Evolutionary conservation across 2,797 vertebrate genomes (phyloP).

Genomic region (Catamblyrhynchus diadema): DNA sequence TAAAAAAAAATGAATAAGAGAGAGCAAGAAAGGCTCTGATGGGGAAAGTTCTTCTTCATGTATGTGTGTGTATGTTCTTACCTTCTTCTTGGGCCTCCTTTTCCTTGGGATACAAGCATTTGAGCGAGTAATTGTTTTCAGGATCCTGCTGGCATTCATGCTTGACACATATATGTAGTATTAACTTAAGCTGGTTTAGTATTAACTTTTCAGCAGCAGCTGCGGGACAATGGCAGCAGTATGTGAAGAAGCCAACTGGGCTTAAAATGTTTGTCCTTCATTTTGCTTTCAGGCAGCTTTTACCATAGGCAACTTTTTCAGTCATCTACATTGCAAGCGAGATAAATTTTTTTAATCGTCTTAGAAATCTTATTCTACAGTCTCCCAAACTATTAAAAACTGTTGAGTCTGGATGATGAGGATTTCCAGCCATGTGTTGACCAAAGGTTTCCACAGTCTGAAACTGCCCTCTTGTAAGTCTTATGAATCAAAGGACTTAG

Average conservation of each 20-base stretch:
- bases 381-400: neutral
- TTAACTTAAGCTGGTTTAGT: neutral
- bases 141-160: neutral
- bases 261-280: neutral
- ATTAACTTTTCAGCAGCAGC: neutral
- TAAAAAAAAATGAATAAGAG: neutral
- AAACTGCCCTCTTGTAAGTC: neutral
- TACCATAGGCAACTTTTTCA: neutral
- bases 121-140: neutral
- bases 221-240: neutral
- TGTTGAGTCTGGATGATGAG: neutral
- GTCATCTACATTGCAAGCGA: neutral
- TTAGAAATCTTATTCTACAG: neutral
- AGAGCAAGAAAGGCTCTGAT: neutral
- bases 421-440: neutral
- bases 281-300: neutral
- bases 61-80: neutral
- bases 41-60: neutral
- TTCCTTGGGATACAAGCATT: neutral
- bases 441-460: neutral
- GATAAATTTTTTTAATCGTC: neutral
- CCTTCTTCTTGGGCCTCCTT: neutral
- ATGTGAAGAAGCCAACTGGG: neutral
- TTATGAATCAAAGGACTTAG: neutral
- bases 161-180: fast-evolving